Evolutionary conservation across 2,113 vertebrate species (phyloP).

Genomic region (Oreochromis spilurus): DNA sequence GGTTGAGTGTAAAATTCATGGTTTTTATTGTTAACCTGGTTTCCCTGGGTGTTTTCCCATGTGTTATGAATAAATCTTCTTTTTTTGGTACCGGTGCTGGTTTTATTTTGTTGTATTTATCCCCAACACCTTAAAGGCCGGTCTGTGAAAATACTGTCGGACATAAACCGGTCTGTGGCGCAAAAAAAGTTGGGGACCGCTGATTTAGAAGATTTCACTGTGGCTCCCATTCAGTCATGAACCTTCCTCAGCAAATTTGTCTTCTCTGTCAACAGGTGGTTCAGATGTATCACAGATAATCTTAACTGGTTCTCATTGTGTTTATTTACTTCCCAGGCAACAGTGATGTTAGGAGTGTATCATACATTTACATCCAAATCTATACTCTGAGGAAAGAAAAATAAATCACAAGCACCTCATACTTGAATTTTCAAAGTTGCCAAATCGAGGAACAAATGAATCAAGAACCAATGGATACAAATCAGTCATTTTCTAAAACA

Average conservation of each 20-base stretch:
- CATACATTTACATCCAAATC: slow-evolving; percentile 13
- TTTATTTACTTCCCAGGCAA: slow-evolving; percentile 61
- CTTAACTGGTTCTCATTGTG: slow-evolving; percentile 3
- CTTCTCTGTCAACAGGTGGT: neutral
- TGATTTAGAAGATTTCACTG: neutral
- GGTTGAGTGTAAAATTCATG: neutral
- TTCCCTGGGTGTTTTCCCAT: neutral
- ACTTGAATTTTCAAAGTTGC: slow-evolving; percentile 3
- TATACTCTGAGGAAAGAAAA: neutral
- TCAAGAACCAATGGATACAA: slow-evolving; percentile 7
- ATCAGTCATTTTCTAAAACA: slow-evolving; percentile 51
- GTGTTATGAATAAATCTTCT: neutral
- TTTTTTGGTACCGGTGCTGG: neutral
- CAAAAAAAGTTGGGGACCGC: neutral
- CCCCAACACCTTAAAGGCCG: rapidly evolving
- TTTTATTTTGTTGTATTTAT: neutral
- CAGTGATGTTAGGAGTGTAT: slow-evolving; percentile 29
- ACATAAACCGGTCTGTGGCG: neutral
- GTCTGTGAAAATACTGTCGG: neutral
- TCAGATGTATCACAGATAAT: neutral
- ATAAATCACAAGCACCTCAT: slow-evolving; percentile 39
- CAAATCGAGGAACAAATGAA: neutral
- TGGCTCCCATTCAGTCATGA: neutral
- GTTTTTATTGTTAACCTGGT: neutral
- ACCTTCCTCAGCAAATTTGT: neutral